These are phyloP conservation scores for Lordiphosa clarofinis DNA, from an alignment of 1,140 invertebrate species.

Conservation along the genomic window DNA sequence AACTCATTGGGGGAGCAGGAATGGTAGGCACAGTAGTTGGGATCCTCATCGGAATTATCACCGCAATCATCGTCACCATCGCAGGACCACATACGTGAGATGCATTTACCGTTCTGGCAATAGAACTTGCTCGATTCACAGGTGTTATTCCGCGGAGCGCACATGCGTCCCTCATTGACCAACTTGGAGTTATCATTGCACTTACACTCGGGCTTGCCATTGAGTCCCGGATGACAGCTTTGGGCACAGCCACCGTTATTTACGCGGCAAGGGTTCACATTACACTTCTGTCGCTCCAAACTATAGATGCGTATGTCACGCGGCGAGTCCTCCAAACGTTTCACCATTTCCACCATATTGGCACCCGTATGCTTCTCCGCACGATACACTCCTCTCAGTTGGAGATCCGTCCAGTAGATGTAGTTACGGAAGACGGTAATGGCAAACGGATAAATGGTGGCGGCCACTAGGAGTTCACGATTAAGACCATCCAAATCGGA, in stretches of 20 bases:
- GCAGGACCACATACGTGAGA: constrained; percentile 97
- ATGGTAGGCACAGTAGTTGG: constrained; percentile 95
- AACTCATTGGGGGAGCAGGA: constrained; percentile 96
- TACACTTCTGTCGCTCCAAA: constrained; percentile 88
- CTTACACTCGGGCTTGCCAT: constrained; percentile 91
- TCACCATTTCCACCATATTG: constrained; percentile 96
- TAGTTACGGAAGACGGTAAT: constrained; percentile 95
- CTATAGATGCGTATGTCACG: constrained; percentile 95
- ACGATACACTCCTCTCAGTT: constrained; percentile 94
- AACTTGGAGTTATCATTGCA: constrained; percentile 92
- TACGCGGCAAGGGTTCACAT: constrained; percentile 91
- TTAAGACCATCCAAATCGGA: constrained; percentile 92
- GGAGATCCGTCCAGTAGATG: constrained; percentile 99
- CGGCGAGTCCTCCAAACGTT: constrained; percentile 93
- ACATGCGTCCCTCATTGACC: constrained; percentile 96
- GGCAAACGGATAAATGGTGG: constrained; percentile 97
- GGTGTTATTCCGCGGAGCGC: constrained; percentile 91
- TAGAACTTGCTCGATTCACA: constrained; percentile 95
- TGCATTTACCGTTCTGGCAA: constrained; percentile 96
- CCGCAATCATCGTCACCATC: constrained; percentile 96
- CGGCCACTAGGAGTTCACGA: constrained; percentile 88
- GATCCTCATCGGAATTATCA: constrained; percentile 96
- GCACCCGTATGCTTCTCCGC: constrained; percentile 98
- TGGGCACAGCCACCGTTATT: constrained; percentile 98
- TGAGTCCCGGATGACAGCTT: constrained; percentile 92